Base-by-base conservation (phyloP, 2,797 vertebrate species). In the Manis javanica region DNA sequence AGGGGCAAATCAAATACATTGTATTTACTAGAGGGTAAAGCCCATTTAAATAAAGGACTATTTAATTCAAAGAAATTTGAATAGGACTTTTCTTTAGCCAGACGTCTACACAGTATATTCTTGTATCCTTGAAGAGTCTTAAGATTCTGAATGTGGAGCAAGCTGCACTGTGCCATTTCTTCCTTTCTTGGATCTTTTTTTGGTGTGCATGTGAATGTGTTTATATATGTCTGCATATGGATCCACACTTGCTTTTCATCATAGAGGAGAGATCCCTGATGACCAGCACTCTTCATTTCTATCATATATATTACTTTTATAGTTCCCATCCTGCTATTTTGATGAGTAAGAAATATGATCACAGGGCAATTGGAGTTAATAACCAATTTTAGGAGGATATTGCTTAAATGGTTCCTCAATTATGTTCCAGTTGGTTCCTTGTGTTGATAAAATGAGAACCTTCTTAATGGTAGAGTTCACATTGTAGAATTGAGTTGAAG, bases 331-430 rank as follows among this genome's bases (percentile, higher is more conserved):
- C 69, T 96, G 91, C 61, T 87, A 69, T 95, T 96, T 95, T 21
- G 77, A 21, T 92, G 87, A 92, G 93, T 91, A 96, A 95, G 66
- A 97, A 93, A 96, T 97, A 87, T 78, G 63, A 93, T 87, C 84
- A 95, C 8, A 87, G 59, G 61, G 57, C 61, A 96, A 87, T 57
- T 79, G 57, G 93, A 98, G 66, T 95, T 98, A 98, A 97, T 94
- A 97, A 93, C 24, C 46, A 97, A 29, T 97, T 87, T 98, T 97
- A 97, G 83, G 49, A 92, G 59, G 46, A 85, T 97, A 94, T 97
- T 96, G 68, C 64, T 97, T 95, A 97, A 98, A 96, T 94, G 88
- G 13, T 64, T 97, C 97, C 95, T 98, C 83, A 96, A 42, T 97
- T 97, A 97, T 88, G 34, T 95, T 89, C 57, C 77, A 81, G 2